Evolutionary conservation across 1,140 invertebrate genomes (phyloP).

Genomic region (Diabrotica virgifera): DNA sequence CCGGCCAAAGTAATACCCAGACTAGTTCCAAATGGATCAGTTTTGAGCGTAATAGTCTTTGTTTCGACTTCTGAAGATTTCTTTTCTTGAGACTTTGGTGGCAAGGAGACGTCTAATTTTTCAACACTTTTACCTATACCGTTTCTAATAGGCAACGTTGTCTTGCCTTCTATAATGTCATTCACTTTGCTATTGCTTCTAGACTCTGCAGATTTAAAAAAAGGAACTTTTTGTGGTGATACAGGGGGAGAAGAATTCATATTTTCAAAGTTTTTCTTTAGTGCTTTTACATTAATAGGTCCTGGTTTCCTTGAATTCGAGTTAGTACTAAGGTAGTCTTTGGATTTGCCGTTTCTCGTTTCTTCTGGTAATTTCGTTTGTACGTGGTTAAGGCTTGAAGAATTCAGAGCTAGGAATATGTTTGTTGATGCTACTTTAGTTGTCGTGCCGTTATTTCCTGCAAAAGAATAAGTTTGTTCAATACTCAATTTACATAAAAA

Average conservation of each 20-base stretch:
- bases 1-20: slow-evolving; percentile 13
- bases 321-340: neutral
- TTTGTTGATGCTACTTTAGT: neutral
- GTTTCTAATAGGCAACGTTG: neutral
- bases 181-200: slow-evolving; percentile 3
- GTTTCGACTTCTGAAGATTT: neutral
- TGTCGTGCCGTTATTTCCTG: neutral
- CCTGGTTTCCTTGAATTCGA: slow-evolving; percentile 4
- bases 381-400: neutral
- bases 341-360: neutral
- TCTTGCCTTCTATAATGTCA: slow-evolving; percentile 3
- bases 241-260: neutral
- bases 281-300: slow-evolving; percentile 14
- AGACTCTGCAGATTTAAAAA: neutral
- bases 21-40: slow-evolving; percentile 3
- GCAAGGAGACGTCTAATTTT: neutral
- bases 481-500: no score
- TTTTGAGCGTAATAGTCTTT: slow-evolving; percentile 5
- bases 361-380: neutral
- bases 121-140: neutral
- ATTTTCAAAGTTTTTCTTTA: slow-evolving; percentile 13
- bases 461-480: neutral
- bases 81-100: neutral
- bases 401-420: neutral
- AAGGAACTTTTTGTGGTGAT: slow-evolving; percentile 12